A percentile compares a stretch with the other conserved stretches of the same genome.
These are phyloP conservation scores for Bombus breviceps DNA, from an alignment of 1,140 invertebrate genomes.

Conservation along the genomic window DNA sequence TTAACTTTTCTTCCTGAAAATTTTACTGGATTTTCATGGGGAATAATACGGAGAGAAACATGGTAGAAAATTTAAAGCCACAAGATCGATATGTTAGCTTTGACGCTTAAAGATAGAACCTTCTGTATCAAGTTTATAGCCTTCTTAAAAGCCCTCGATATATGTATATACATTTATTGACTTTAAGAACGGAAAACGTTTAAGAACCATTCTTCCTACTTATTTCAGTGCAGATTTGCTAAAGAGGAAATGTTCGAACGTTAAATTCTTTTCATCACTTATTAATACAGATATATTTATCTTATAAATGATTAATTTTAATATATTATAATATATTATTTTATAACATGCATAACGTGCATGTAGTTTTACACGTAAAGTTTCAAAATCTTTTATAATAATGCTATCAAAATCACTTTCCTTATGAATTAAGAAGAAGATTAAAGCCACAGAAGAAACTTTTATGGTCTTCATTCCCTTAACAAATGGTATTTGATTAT, in stretches of 20 bases:
- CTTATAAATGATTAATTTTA: no score
- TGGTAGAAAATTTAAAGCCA: slow-evolving; percentile 10
- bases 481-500: no score
- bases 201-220: slow-evolving; percentile 6
- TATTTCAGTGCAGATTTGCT: background rate
- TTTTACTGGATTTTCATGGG: background rate
- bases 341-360: background rate
- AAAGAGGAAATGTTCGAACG: background rate
- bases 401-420: no score
- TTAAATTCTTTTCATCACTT: background rate
- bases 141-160: slow-evolving; percentile 11
- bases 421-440: no score
- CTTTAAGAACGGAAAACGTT: background rate
- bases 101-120: slow-evolving; percentile 31
- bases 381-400: background rate
- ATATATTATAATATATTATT: no score
- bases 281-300: background rate
- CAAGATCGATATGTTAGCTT: slow-evolving; percentile 37
- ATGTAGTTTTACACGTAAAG: background rate
- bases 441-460: no score
- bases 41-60: background rate
- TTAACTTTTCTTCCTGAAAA: background rate
- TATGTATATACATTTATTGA: slow-evolving; percentile 27
- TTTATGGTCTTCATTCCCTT: no score
- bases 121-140: slow-evolving; percentile 20